Percentiles rank a stretch among this genome's conserved stretches.
These are phyloP conservation scores for Pomacea maculata DNA, from an alignment of 1,140 invertebrate species.

Conservation along the genomic window DNA sequence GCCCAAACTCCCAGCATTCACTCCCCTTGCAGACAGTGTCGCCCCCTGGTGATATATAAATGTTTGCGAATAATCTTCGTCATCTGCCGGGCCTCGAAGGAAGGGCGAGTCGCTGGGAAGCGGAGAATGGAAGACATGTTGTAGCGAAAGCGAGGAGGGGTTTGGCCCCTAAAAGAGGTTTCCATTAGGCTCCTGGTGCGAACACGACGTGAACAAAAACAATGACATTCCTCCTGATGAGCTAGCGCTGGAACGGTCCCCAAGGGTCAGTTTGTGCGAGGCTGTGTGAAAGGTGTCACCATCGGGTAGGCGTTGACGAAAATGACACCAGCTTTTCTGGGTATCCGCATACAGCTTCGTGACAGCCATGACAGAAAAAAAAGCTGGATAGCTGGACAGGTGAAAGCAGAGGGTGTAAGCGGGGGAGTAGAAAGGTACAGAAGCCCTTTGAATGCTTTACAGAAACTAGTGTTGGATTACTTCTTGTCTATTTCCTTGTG, in stretches of 20 bases:
- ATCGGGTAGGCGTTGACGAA: background rate
- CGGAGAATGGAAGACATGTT: background rate
- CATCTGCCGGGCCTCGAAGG: background rate
- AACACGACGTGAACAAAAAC: constrained; percentile 19
- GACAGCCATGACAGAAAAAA: too few species aligned
- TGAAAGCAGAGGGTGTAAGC: too few species aligned
- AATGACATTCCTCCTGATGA: constrained; percentile 2
- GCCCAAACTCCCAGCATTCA: background rate
- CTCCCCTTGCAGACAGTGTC: background rate
- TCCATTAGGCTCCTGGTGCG: background rate
- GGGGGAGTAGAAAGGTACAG: too few species aligned
- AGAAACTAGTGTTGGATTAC: too few species aligned
- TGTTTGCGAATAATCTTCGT: constrained; percentile 19
- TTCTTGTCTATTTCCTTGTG: too few species aligned
- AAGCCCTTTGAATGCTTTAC: too few species aligned
- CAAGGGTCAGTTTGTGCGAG: too few species aligned
- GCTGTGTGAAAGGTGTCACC: background rate
- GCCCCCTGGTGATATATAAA: constrained; percentile 15
- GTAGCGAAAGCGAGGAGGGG: background rate
- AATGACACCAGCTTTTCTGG: too few species aligned
- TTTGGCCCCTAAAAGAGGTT: background rate
- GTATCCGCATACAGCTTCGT: too few species aligned
- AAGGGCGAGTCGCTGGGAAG: background rate
- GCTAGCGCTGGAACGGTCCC: background rate
- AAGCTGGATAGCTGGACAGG: too few species aligned